Evolutionary conservation across 2,888 invertebrate species (phyloP).

Genomic region (Macrostomum cliftonense): DNA sequence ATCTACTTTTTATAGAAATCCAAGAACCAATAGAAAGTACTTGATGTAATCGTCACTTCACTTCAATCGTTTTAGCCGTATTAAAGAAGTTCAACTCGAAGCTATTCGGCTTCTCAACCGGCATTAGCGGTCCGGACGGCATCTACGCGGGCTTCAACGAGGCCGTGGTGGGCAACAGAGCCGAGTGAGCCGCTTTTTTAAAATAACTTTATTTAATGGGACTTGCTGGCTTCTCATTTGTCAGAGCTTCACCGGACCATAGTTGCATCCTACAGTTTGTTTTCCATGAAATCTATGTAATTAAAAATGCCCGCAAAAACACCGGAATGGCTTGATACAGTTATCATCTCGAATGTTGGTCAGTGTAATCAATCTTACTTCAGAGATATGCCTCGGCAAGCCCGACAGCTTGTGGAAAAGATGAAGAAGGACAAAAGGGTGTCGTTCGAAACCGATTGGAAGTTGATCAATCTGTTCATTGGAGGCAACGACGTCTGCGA

Average conservation of each 20-base stretch:
- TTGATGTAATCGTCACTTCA: too few relatives aligned
- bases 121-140: constrained; percentile 5
- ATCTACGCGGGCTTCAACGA: constrained; percentile 5
- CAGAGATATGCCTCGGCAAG: constrained; percentile 6
- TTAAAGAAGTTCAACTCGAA: constrained; percentile 6
- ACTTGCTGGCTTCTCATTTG: too few relatives aligned
- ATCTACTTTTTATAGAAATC: not conserved
- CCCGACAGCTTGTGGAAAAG: constrained; percentile 2
- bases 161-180: constrained; percentile 5
- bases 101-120: constrained; percentile 2
- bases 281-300: too few relatives aligned
- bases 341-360: too few relatives aligned
- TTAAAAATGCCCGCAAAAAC: too few relatives aligned
- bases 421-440: constrained; percentile 1
- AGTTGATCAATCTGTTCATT: constrained; percentile 2
- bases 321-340: too few relatives aligned
- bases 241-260: too few relatives aligned
- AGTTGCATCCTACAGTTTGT: too few relatives aligned
- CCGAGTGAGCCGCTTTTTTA: not conserved
- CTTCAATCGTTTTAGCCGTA: not conserved
- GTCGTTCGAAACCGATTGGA: constrained; percentile 2
- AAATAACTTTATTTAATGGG: too few relatives aligned
- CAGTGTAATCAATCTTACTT: too few relatives aligned
- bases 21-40: too few relatives aligned
- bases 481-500: constrained; percentile 7